Conservation (phyloP, 2,113 vertebrate species). For the Phyllostomus discolor region DNA sequence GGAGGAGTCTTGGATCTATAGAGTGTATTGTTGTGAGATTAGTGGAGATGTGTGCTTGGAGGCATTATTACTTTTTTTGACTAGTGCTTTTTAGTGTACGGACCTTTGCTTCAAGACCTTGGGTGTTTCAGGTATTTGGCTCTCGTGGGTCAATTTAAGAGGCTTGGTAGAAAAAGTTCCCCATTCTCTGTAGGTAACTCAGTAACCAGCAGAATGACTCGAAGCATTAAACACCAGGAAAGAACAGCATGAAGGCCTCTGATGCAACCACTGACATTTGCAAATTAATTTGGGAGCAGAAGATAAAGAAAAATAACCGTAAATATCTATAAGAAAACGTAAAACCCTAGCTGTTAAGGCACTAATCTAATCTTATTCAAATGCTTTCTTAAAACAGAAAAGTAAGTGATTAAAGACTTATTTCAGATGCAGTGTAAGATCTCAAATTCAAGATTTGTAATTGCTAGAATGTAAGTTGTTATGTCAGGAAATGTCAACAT, state of each 20-base stretch:
- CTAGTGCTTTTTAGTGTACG: neutral
- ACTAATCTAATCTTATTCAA: neutral
- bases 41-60: neutral
- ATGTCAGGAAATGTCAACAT: conserved; percentile 45
- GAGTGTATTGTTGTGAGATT: neutral
- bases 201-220: neutral
- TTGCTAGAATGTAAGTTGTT: neutral
- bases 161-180: neutral
- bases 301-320: neutral
- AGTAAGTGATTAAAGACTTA: neutral
- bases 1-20: neutral
- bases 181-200: neutral
- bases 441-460: conserved; percentile 38
- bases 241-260: neutral
- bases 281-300: neutral
- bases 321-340: neutral
- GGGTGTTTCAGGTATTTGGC: neutral
- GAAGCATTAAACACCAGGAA: neutral
- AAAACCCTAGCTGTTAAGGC: neutral
- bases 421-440: neutral
- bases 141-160: neutral
- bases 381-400: conserved; percentile 35
- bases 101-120: neutral
- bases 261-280: neutral
- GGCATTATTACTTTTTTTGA: neutral